Percentiles rank a stretch among this genome's conserved stretches.
These are phyloP conservation scores for Neopelma chrysocephalum DNA, from an alignment of 2,797 vertebrate species.

Conservation along the genomic window DNA sequence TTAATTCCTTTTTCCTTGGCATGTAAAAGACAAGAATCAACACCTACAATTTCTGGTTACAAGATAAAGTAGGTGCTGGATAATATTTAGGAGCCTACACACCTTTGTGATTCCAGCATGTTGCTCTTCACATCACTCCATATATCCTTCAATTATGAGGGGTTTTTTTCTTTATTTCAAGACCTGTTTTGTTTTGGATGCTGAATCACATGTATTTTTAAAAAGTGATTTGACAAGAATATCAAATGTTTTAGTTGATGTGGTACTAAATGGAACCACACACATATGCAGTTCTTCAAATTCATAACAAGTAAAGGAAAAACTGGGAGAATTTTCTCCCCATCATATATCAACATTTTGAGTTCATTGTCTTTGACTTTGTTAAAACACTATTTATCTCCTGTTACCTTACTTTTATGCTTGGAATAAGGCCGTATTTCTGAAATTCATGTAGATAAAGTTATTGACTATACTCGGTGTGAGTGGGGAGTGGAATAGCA, in stretches of 20 bases:
- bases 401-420: neutral
- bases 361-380: slow-evolving; percentile 19
- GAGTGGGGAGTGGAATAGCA: neutral
- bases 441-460: slow-evolving; percentile 16
- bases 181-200: neutral
- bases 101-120: neutral
- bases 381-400: slow-evolving; percentile 27
- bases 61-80: neutral
- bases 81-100: neutral
- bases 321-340: neutral
- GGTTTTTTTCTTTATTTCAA: neutral
- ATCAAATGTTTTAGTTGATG: neutral
- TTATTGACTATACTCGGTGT: neutral
- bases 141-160: fast-evolving
- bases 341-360: neutral
- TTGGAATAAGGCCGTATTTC: slow-evolving; percentile 19
- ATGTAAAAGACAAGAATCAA: neutral
- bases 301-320: neutral
- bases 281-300: neutral
- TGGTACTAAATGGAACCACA: neutral
- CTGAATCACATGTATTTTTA: neutral
- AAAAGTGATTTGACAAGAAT: neutral
- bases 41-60: neutral
- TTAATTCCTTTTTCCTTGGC: neutral
- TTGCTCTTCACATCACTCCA: neutral